phyloP scores from a whole-genome alignment of 2,888 invertebrate species.

The Callyntrura guangdongensis region DNA sequence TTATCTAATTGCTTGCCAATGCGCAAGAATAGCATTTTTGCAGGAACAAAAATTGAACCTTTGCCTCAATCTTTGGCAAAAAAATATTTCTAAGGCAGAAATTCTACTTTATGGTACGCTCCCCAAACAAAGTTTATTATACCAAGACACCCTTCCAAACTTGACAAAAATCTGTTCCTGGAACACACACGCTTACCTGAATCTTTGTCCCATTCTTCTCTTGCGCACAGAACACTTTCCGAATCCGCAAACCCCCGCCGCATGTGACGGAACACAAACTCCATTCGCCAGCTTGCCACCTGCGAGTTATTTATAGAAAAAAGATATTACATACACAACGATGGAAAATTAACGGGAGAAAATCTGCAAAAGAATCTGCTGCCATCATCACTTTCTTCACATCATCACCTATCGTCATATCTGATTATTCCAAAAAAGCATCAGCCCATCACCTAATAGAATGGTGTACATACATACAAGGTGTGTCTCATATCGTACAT shows the following conservation, averaged over 20 bases:
- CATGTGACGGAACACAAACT: slow-evolving; percentile 94
- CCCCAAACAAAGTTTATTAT: too few species aligned
- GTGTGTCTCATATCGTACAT: background rate
- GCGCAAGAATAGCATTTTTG: too few species aligned
- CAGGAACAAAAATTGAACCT: too few species aligned
- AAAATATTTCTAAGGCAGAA: too few species aligned
- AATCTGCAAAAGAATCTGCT: too few species aligned
- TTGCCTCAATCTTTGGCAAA: too few species aligned
- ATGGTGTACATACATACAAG: background rate
- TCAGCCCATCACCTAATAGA: slow-evolving; percentile 47
- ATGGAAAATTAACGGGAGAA: too few species aligned
- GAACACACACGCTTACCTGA: slow-evolving; percentile 87
- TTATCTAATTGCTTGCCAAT: too few species aligned
- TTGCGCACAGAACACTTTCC: slow-evolving; percentile 94
- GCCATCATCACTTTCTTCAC: background rate
- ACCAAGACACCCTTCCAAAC: too few species aligned
- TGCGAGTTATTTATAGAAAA: slow-evolving; percentile 86
- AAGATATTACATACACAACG: slow-evolving; percentile 16
- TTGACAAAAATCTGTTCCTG: too few species aligned
- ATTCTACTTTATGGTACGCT: too few species aligned
- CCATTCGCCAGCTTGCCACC: slow-evolving; percentile 97
- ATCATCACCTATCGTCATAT: background rate
- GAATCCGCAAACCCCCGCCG: slow-evolving; percentile 93
- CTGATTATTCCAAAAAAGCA: background rate
- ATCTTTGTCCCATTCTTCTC: slow-evolving; percentile 92